Evolutionary conservation across 2,113 vertebrate genomes (phyloP), one percentile per base, ranked within the genome.

Genomic region (Petromus typicus): DNA sequence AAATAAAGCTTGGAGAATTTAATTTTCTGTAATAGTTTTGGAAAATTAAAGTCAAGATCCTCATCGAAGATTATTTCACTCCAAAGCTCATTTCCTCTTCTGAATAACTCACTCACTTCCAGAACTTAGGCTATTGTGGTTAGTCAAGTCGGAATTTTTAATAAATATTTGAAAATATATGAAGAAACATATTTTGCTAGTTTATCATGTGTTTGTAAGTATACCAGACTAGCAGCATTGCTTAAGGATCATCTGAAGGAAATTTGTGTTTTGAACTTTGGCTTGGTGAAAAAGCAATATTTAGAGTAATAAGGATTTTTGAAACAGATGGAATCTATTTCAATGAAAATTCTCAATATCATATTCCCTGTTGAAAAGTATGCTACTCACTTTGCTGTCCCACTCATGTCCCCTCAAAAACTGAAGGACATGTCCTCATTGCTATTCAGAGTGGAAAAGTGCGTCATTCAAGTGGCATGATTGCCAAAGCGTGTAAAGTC

Each of bases 61-160:
- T 94, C 30, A 86, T 37, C 69, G 14, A 87, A 79, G 48, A 79
- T 82, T 82, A 37, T 91, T 22, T 92, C n/a, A 83, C 57, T 94
- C 45, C 56, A 76, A 93, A 71, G 16, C 59, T 81, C 86, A 27
- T 25, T 91, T 22, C 43, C 67, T 93, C 67, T 75, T 76, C 13
- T 56, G 7, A 89, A 59, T 27, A 86, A 59, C 25, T 91, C 16
- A 51, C 59, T 78, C 14, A 90, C 14, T 57, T 82, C 69, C 86
- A 82, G 43, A 69, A 34, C 10, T 81, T 86, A 4, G 17, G 13
- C 22, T 85, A 61, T 88, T 5, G 51, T 10, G 82, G 27, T 82
- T 94, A 89, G 84, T 73, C 85, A 94, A 94, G 87, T 91, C 85
- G 86, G 48, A 25, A 80, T 87, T 96, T 87, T 56, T 94, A 14